These are phyloP conservation scores for Caenorhabditis latens DNA, from an alignment of 1,140 invertebrate species.

Conservation along the genomic window DNA sequence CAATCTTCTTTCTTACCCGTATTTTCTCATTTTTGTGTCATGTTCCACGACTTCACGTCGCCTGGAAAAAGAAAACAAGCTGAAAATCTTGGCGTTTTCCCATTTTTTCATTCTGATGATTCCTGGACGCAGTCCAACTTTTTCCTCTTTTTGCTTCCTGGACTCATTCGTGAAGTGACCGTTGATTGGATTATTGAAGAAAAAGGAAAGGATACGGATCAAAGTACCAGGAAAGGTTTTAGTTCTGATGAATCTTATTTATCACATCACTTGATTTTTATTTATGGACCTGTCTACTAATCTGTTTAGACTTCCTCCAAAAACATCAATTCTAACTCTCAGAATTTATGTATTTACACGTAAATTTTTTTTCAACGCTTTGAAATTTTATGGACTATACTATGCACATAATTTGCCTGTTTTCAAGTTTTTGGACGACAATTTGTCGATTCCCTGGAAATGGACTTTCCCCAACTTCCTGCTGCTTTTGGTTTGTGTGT, in stretches of 20 bases:
- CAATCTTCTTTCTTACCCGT: neutral
- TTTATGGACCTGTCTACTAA: neutral
- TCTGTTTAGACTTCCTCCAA: no score
- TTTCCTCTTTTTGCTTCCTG: constrained; percentile 10
- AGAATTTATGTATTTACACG: no score
- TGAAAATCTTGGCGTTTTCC: neutral
- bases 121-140: neutral
- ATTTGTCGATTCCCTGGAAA: no score
- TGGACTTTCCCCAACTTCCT: no score
- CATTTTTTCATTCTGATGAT: neutral
- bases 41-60: neutral
- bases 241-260: neutral
- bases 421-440: no score
- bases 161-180: neutral
- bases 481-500: no score
- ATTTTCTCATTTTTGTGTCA: constrained; percentile 11
- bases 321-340: no score
- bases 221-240: neutral
- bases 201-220: neutral
- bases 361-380: no score
- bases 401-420: no score
- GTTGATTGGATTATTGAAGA: neutral
- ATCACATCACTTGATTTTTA: constrained; percentile 5
- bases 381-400: no score
- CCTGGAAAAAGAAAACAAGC: constrained; percentile 6